Base-by-base conservation (phyloP, 2,113 vertebrate species). In the Ceyx margarethae region DNA sequence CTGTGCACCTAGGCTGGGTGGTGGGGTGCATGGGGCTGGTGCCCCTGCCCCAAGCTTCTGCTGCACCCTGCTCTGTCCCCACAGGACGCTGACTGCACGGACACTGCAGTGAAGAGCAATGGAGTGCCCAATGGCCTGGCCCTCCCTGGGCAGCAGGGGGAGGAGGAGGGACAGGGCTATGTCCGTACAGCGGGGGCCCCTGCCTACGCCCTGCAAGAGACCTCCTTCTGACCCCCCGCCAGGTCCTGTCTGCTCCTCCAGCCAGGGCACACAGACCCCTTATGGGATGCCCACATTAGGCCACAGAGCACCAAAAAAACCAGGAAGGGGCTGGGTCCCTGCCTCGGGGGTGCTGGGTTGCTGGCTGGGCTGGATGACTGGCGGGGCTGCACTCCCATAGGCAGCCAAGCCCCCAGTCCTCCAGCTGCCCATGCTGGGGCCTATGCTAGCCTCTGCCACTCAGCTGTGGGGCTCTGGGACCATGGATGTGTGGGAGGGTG, bases 21-120 rank as follows among this genome's bases (percentile, higher is more conserved):
- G 2, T 20, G 26, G 19, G 2, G 2, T 22, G 11, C 26, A 3
- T 0, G 9, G 7, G 21, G 7, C 26, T 9, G 2, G 20, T 6
- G 25, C 7, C 31, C 8, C 15, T 17, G n/a, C 15, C 28, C 29
- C 22, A 2, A 6, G 21, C 43, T 19, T 17, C 21, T 9, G 7
- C 54, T 46, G 54, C 11, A 46, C 66, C 43, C 23, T 0, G 0
- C 67, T 40, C 37, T 85, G 37, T 87, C 40, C 58, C 73, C 10
- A 1, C 88, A 93, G 94, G 33, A 17, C 0, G 1, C 40, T 0
- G 0, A 25, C 22, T 26, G 2, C 0, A 2, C 1, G 0, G 74
- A 65, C 0, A 0, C 26, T 1, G 4, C 0, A 2, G 28, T 31
- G 68, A 93, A 93, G 74, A 84, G 61, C 78, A 90, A 35, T 2